Conservation (phyloP, 2,888 invertebrate genomes). For the Seira ritae region DNA sequence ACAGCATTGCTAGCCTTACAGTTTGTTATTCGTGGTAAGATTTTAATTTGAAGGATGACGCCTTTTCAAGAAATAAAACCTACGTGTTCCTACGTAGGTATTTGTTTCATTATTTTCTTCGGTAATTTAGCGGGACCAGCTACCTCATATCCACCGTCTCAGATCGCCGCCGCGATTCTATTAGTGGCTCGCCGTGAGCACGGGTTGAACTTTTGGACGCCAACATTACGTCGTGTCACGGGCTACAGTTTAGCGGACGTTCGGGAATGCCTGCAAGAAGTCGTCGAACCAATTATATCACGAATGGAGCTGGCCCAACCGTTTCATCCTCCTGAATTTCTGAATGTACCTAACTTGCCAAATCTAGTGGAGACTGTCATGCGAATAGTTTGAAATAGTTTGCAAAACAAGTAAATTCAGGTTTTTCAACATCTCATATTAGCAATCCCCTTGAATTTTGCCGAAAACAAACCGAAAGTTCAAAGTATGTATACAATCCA, state of each 20-base stretch:
- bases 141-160: constrained; percentile 48
- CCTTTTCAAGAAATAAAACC: background rate
- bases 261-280: constrained; percentile 28
- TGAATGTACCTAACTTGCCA: too few species aligned
- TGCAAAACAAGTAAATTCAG: too few species aligned
- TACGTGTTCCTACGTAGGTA: background rate
- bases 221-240: constrained; percentile 38
- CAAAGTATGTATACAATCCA: too few species aligned
- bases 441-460: too few species aligned
- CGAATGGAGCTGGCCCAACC: too few species aligned
- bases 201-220: constrained; percentile 64
- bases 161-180: constrained; percentile 62
- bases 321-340: too few species aligned
- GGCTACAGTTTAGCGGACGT: constrained; percentile 30
- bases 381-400: too few species aligned
- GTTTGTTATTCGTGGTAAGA: background rate
- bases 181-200: constrained; percentile 56
- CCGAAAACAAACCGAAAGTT: too few species aligned
- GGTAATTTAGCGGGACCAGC: constrained; percentile 56
- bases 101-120: too few species aligned
- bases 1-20: constrained; percentile 15
- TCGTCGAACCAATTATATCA: constrained; percentile 42
- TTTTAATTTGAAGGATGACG: background rate
- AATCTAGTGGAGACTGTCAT: too few species aligned
- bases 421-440: too few species aligned